Base-by-base conservation (phyloP, 2,113 vertebrate species). In the Eubucco bourcierii region DNA sequence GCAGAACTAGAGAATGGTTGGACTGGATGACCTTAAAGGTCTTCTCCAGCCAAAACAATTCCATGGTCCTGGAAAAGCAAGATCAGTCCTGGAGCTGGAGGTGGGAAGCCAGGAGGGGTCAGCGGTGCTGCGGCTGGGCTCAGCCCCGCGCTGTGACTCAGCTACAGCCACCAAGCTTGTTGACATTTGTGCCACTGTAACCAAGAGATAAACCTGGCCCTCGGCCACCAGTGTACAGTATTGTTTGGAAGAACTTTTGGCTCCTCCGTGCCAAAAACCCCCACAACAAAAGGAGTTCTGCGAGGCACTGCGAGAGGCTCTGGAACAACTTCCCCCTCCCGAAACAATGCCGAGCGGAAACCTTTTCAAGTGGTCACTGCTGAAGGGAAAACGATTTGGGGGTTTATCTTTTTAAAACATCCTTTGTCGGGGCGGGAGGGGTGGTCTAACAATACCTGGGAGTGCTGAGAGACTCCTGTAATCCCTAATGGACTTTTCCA, bases 341-440 rank as follows among this genome's bases (percentile, higher is more conserved):
- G 0, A 28, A 94, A 95, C 94, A 96, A 95, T 92, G 73, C 1
- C 0, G 76, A 83, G 79, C 44, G 93, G 96, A 95, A 96, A 88
- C 82, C 76, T 90, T 91, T 94, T 55, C 77, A 82, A 82, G 77
- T 53, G 68, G 33, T 39, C 14, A 74, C 71, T 19, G 67, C 79
- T 14, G 6, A 68, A 68, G 91, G 81, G 94, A 37, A 81, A 85
- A 94, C 81, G 3, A 31, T 66, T 92, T 77, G 23, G 25, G 52
- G 47, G 20, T 50, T 50, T 50, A 50, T 50, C 47, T 44, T 50
- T 47, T 76, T 66, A 24, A n/a, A 81, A 79, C 95, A 87, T 93
- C 91, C 91, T 95, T 91, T 90, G 80, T 90, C 90, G 46, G 44
- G 15, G 15, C 9, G 41, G 41, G 41, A 15, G 41, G 41, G 41